Conservation (phyloP, 2,113 vertebrate species). For the Pungitius pungitius region DNA sequence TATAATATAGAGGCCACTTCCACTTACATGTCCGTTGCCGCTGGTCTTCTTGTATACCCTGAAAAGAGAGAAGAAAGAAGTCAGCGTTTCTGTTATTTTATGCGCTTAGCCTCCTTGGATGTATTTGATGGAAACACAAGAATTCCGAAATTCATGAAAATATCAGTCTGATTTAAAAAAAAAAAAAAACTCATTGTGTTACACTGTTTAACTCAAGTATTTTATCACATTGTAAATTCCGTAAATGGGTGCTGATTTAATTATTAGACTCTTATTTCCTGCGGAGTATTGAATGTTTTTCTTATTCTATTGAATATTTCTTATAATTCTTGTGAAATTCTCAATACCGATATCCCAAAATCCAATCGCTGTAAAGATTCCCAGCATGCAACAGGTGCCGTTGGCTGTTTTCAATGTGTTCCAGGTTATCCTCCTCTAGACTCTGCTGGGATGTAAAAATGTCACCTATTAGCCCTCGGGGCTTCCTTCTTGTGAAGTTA, state of each 20-base stretch:
- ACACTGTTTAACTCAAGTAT: neutral
- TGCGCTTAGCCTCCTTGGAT: neutral
- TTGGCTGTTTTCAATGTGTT: conserved; percentile 18
- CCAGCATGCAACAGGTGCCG: conserved; percentile 8
- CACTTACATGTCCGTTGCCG: conserved; percentile 84
- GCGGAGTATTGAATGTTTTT: neutral
- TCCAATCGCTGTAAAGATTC: neutral
- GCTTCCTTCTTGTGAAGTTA: neutral
- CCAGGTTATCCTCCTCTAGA: conserved; percentile 57
- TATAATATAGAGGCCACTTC: conserved; percentile 60
- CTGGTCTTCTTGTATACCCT: conserved; percentile 92
- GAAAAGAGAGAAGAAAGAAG: conserved; percentile 27
- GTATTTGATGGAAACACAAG: neutral
- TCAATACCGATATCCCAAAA: neutral
- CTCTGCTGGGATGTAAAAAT: conserved; percentile 14
- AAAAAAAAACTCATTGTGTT: neutral
- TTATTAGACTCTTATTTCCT: neutral
- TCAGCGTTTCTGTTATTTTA: conserved; percentile 5
- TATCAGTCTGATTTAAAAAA: neutral
- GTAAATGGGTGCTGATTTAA: neutral
- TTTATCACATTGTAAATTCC: neutral
- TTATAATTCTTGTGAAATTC: neutral
- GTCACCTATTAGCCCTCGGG: neutral
- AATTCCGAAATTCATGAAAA: neutral
- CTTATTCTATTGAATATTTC: too few species aligned